These are phyloP conservation scores for Argyrosomus regius DNA, from an alignment of 2,797 vertebrate species.

Conservation along the genomic window DNA sequence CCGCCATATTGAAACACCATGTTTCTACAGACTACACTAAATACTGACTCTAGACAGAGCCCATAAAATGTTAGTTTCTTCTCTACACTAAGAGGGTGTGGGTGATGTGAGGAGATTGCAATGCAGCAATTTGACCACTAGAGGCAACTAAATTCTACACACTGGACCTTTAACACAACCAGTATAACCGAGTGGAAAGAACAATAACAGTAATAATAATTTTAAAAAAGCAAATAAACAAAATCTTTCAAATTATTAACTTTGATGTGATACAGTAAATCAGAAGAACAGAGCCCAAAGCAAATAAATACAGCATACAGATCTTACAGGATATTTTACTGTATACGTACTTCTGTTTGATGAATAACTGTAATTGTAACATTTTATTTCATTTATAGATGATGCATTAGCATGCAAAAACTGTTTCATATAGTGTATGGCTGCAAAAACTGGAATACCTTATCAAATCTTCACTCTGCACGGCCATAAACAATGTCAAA, in stretches of 20 bases:
- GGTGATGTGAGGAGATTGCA: too few species aligned
- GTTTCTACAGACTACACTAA: too few species aligned
- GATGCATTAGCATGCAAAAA: constrained; percentile 17
- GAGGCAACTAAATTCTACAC: too few species aligned
- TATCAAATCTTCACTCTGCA: constrained; percentile 27
- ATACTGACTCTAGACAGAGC: too few species aligned
- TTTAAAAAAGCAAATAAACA: background rate
- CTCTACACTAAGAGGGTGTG: too few species aligned
- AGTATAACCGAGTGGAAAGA: background rate
- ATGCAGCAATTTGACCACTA: too few species aligned
- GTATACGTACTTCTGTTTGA: background rate
- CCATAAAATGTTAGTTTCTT: too few species aligned
- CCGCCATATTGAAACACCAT: too few species aligned
- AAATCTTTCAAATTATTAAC: constrained; percentile 34
- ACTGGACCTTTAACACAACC: too few species aligned
- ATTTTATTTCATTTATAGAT: constrained; percentile 14
- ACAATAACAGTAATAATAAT: background rate
- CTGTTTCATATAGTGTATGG: background rate
- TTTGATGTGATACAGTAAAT: constrained; percentile 52
- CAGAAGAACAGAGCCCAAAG: constrained; percentile 13
- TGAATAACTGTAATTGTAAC: background rate
- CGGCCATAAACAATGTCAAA: constrained; percentile 3
- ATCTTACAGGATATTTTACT: background rate
- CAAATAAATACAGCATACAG: constrained; percentile 14
- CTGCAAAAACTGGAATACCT: background rate